A percentile compares a stretch with the other conserved stretches of the same genome.
phyloP scores from a whole-genome alignment of 2,113 vertebrate species.

The Notarius lentiginosus region DNA sequence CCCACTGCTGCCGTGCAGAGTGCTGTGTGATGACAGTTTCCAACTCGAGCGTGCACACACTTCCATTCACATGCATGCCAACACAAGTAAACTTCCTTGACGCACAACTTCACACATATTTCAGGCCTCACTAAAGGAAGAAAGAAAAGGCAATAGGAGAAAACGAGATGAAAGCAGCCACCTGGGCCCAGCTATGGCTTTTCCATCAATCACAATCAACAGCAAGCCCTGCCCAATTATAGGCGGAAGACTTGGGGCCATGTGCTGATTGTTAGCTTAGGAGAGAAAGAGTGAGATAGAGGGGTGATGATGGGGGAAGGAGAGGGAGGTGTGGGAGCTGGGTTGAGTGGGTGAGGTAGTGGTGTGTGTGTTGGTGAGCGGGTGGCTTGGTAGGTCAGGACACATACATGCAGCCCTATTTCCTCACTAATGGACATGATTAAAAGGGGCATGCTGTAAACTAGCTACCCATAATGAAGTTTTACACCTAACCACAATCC shows the following conservation, averaged over 20 bases:
- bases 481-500: slow-evolving; percentile 12
- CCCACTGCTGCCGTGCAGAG: background rate
- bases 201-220: slow-evolving; percentile 76
- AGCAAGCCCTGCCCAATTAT: slow-evolving; percentile 67
- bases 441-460: slow-evolving; percentile 67
- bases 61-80: slow-evolving; percentile 22
- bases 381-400: background rate
- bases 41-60: slow-evolving; percentile 20
- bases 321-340: slow-evolving; percentile 2
- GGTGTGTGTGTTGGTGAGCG: background rate
- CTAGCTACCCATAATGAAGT: slow-evolving; percentile 62
- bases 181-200: slow-evolving; percentile 44
- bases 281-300: slow-evolving; percentile 56
- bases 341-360: background rate
- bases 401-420: slow-evolving; percentile 64
- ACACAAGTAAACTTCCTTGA: slow-evolving; percentile 3
- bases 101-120: slow-evolving; percentile 20
- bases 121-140: slow-evolving; percentile 8
- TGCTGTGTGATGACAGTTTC: slow-evolving; percentile 15
- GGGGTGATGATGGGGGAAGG: slow-evolving; percentile 52
- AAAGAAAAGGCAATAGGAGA: slow-evolving; percentile 18
- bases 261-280: slow-evolving; percentile 70
- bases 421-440: slow-evolving; percentile 73
- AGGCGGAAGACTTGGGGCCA: slow-evolving; percentile 71
- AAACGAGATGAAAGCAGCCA: slow-evolving; percentile 53